Base-by-base conservation (phyloP, 1,140 invertebrate genomes). In the Dendrolimus punctatus region DNA sequence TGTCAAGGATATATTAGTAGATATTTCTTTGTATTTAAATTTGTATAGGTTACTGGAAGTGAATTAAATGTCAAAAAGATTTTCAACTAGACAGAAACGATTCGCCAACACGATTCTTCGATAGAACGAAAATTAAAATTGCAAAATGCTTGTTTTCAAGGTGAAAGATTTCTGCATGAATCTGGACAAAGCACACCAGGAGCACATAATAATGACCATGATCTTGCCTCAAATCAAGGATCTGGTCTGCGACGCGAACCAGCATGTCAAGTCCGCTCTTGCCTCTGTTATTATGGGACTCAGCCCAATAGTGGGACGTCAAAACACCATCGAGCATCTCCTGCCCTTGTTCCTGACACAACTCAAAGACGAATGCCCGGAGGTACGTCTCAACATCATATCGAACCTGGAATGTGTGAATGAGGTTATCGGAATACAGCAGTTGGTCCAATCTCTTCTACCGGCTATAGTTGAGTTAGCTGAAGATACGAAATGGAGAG, bases 241-340 rank as follows among this genome's bases (percentile, higher is more conserved):
- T 68, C 89, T 99, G 40, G 98, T 99, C 2, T 93, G 94, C 2
- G 99, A 99, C 89, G 93, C 96, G n/a, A 99, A 99, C 88, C 98
- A 99, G 72, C 93, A 95, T 71, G 99, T 99, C 0, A 99, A 99
- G 87, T 98, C 98, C 0, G 98, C 99, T 7, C 88, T 99, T 8
- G 99, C 99, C 0, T 98, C 96, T 6, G 98, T 99, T 46, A 99
- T 99, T 54, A 99, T 99, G 98, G 99, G 99, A 6, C 89, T 99
- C 2, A 98, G 98, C 70, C 98, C 98, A 6, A 99, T 99, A 68
- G 91, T 99, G 40, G 99, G 99, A 41, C 95, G 99, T 76, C 94
- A 98, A 71, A 98, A 98, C 87, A 99, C 99, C 8, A 95, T 99
- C 49, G 98, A 99, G 77, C 98, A 99, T 84, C 89, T 99, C 9